Base-by-base conservation (phyloP, 2,888 invertebrate genomes). In the Cheiracanthium punctorium region DNA sequence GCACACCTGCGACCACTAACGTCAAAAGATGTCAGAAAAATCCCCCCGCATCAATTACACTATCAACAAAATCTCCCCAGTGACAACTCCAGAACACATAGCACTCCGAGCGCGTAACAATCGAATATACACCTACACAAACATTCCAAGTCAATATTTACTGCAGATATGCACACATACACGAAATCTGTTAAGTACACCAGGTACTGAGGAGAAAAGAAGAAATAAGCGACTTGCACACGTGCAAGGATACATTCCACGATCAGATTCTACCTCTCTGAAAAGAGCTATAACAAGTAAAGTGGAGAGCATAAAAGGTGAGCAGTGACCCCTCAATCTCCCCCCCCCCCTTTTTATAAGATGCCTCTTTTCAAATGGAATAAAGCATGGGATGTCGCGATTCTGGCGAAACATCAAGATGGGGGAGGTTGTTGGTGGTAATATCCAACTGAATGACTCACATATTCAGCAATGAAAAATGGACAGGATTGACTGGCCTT, bases 91-190 rank as follows among this genome's bases (percentile, higher is more conserved):
- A 33, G n/a, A 32, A 37, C 43, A 37, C 12, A 43, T 41, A 43
- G 41, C 30, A 20, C 76, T 43, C 17, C 1, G 33, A 20, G 12
- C n/a, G 37, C 74, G 37, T 29, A 64, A 48, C 24, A 37, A 75
- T 28, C 10, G 28, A 37, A 67, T 30, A 8, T 29, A 67, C 76
- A 76, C 43, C 76, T 76, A 76, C 43, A 79, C 52, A 71, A 79
- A 79, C 71, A 79, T 69, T 41, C 37, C 37, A 20, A 33, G 79
- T 79, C 52, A 71, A 79, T 79, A 79, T 79, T 79, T 79, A 71
- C 79, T 79, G 69, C 70, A 29, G 76, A 67, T 41, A 37, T 17
- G 20, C 43, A 76, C 41, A 65, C 28, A 58, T 12, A n/a, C 30
- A 67, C 75, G 67, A 74, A 65, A 30, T 14, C 48, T 32, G 20